Conservation (phyloP, 1,140 invertebrate species). For the Euschistus heros region DNA sequence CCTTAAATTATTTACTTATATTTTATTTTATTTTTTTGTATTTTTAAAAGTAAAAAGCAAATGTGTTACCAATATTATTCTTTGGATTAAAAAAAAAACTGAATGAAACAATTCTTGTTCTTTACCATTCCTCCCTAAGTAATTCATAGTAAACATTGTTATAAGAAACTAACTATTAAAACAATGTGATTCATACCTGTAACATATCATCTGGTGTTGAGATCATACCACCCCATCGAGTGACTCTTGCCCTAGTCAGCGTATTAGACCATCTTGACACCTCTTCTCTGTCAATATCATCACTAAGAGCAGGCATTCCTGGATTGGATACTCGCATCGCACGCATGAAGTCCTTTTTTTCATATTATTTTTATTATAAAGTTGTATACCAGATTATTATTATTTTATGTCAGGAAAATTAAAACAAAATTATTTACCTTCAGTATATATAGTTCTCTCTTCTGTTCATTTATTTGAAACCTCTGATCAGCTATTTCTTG, state of each 20-base stretch:
- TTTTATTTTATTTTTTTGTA: too few species aligned
- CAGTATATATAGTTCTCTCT: slow-evolving; percentile 72
- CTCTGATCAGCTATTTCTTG: slow-evolving; percentile 75
- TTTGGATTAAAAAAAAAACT: too few species aligned
- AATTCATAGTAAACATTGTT: too few species aligned
- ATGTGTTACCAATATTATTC: too few species aligned
- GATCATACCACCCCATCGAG: slow-evolving; percentile 94
- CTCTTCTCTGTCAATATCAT: slow-evolving; percentile 87
- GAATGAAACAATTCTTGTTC: too few species aligned
- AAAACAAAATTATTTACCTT: slow-evolving; percentile 45
- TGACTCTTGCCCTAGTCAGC: slow-evolving; percentile 74
- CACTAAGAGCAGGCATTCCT: slow-evolving; percentile 79
- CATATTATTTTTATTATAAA: too few species aligned
- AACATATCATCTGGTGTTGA: slow-evolving; percentile 88
- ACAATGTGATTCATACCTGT: slow-evolving; percentile 48
- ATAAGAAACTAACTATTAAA: too few species aligned
- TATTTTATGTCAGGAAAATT: too few species aligned
- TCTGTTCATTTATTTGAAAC: slow-evolving; percentile 77
- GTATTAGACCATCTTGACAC: slow-evolving; percentile 83
- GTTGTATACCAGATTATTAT: too few species aligned
- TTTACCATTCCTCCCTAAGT: too few species aligned
- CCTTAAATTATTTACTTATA: too few species aligned
- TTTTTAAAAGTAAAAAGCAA: too few species aligned
- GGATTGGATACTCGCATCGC: slow-evolving; percentile 83
- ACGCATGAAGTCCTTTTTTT: slow-evolving; percentile 70